Base-by-base conservation (phyloP, 2,888 invertebrate species). In the Nymphalis urticae region DNA sequence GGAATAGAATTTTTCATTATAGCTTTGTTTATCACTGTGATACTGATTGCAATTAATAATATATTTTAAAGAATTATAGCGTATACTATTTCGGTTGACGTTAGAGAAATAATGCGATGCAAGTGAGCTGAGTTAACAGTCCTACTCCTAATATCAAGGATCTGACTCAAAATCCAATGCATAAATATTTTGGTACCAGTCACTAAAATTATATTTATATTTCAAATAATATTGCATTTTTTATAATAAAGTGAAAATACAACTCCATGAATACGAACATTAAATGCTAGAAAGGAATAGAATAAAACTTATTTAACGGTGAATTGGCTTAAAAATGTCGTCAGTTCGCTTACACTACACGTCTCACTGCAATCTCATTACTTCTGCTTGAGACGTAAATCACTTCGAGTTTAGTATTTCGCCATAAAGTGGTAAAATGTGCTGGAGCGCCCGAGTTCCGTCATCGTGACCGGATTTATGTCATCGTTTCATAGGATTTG, bases 361-460 rank as follows among this genome's bases (percentile, higher is more conserved):
- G 68, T 62, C 71, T 48, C 59, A 61, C 65, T 68, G 59, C 68
- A 68, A 71, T 71, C 71, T 73, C 71, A 73, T 71, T 73, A 73
- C 67, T 68, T 71, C 67, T 63, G 62, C 62, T 65, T 63, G 47
- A 60, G 63, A 73, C 69, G 63, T 67, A 73, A 73, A 73, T 71
- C 71, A 67, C 67, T 69, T 69, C 60, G 21, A 64, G 64, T 66
- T 72, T 65, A 68, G 69, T 70, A 70, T 68, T 68, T 70, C 67
- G 56, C 59, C 62, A 66, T 66, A 64, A 67, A 42, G 54, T 62
- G 68, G 61, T 62, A 59, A 66, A 69, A 53, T 53, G 64, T 63
- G 59, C n/a, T 68, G 47, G 62, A 58, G 47, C 48, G 42, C 48
- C 59, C 24, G 51, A 21, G 16, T 63, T 62, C 59, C 62, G 58